Evolutionary conservation across 2,113 vertebrate species (phyloP), one percentile per base, ranked within the genome.

Genomic region (Hippocampus abdominalis): DNA sequence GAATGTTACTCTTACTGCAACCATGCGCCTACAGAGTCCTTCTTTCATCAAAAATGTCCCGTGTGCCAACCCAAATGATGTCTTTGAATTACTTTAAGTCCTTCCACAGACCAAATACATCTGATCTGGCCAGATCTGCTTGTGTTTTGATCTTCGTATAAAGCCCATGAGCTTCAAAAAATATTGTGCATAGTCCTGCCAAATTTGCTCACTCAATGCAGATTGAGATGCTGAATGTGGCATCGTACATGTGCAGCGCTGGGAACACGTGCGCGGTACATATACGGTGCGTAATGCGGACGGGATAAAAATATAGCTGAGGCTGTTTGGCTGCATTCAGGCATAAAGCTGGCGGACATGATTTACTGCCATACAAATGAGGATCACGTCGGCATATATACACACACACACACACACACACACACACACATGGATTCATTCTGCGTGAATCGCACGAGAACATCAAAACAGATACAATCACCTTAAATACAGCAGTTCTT

Each of bases 51-150:
- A 76, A 71, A 51, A 68, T 84, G 68, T 84, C 81, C 78, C 71
- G 63, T 81, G 70, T 71, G 67, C 54, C 76, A 57, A 77, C 73
- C 66, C 59, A 85, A 73, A 88, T 87, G 82, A 87, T 64, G 42
- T 61, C 78, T 70, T 75, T 75, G 81, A 88, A 86, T 89, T 84
- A 81, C 81, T 72, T 73, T 0, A 36, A 79, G 67, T 72, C 80
- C 82, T 85, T 80, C 40, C 67, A 81, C 2, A 54, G 21, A 48
- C 27, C 78, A 73, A 85, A 87, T 86, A 66, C 70, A 85, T 88
- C 83, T 82, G 84, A 86, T 82, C 77, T 78, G 72, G 65, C 42
- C 2, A 72, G 81, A 79, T 68, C 79, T 81, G 32, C 42, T 3
- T 1, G 4, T 61, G 49, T 75, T 71, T 67, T 36, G 68, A 27